These are phyloP conservation scores for Erannis defoliaria DNA, from an alignment of 2,888 invertebrate genomes.

Conservation along the genomic window DNA sequence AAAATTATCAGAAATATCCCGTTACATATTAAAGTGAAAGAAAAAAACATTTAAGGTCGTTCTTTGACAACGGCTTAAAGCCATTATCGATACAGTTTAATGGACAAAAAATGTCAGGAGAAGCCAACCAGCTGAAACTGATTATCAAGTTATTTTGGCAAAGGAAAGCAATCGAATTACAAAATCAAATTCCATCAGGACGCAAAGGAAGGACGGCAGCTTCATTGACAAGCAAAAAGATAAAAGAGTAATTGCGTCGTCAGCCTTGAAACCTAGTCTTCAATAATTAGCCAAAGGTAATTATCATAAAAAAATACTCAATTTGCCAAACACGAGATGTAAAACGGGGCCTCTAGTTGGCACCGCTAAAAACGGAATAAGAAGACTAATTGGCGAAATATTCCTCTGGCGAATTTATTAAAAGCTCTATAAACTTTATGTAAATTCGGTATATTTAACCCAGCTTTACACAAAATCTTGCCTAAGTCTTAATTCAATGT, in stretches of 20 bases:
- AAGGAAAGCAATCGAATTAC: conserved; percentile 27
- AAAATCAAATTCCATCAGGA: conserved; percentile 21
- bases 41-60: neutral
- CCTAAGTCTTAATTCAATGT: conserved; percentile 21
- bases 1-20: no score
- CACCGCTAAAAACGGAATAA: neutral
- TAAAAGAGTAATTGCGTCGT: conserved; percentile 6
- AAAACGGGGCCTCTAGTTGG: no score
- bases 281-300: conserved; percentile 7
- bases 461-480: conserved; percentile 8
- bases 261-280: conserved; percentile 21
- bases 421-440: conserved; percentile 16
- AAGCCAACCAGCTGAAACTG: conserved; percentile 9
- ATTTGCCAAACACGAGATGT: no score
- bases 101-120: conserved; percentile 6
- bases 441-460: conserved; percentile 11
- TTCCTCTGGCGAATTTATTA: conserved; percentile 3
- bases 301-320: conserved; percentile 4
- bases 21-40: neutral
- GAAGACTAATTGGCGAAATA: conserved; percentile 10
- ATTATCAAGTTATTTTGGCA: conserved; percentile 28
- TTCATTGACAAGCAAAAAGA: conserved; percentile 16
- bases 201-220: conserved; percentile 15
- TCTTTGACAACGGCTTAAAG: neutral
- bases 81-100: conserved; percentile 9